Evolutionary conservation across 2,888 invertebrate genomes (phyloP).

Genomic region (Cosmopolites sordidus): DNA sequence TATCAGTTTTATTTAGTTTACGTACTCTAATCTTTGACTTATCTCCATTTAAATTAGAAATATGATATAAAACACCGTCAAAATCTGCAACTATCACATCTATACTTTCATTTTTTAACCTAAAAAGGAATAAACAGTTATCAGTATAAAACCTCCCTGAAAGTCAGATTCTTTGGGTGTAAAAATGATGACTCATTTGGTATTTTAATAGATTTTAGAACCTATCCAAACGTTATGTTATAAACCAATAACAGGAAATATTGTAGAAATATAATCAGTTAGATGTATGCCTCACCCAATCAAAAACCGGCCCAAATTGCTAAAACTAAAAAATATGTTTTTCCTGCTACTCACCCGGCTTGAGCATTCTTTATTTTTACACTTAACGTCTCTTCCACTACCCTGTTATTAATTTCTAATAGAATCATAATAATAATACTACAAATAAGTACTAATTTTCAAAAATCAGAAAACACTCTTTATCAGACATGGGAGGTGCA

Average conservation of each 20-base stretch:
- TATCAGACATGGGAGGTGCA: constrained; percentile 39
- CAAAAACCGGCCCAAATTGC: constrained; percentile 27
- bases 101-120: constrained; percentile 91
- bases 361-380: constrained; percentile 94
- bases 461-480: constrained; percentile 25
- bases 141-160: constrained; percentile 10
- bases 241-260: constrained; percentile 13
- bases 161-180: constrained; percentile 15
- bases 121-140: constrained; percentile 50
- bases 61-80: constrained; percentile 97
- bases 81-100: constrained; percentile 95
- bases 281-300: constrained; percentile 31
- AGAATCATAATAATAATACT: constrained; percentile 72
- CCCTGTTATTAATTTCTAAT: constrained; percentile 98
- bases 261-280: constrained; percentile 16
- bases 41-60: constrained; percentile 94
- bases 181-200: constrained; percentile 19
- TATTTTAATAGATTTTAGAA: background rate
- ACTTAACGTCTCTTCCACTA: constrained; percentile 94
- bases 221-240: too few relatives aligned
- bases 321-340: constrained; percentile 8
- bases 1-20: constrained; percentile 23
- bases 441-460: constrained; percentile 31
- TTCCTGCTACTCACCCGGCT: constrained; percentile 75
- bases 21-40: constrained; percentile 96